Evolutionary conservation across 1,140 invertebrate genomes (phyloP).

Genomic region (Lordiphosa stackelbergi): DNA sequence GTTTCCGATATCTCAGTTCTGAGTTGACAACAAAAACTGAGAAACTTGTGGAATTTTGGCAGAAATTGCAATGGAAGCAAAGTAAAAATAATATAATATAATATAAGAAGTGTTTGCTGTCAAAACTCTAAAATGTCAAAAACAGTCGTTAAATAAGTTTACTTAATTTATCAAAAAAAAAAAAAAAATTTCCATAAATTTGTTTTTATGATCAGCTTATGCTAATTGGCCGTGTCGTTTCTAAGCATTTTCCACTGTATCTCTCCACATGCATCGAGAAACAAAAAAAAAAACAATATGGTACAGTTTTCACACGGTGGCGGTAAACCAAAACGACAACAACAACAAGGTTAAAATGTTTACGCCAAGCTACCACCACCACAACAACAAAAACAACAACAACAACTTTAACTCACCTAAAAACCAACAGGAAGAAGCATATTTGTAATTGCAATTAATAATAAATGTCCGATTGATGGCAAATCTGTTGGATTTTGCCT

Average conservation of each 20-base stretch:
- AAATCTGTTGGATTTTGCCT: slow-evolving; percentile 10
- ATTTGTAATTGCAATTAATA: slow-evolving; percentile 12
- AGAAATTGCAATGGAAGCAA: too few relatives aligned
- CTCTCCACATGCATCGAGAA: slow-evolving; percentile 6
- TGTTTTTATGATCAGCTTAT: too few relatives aligned
- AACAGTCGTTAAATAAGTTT: too few relatives aligned
- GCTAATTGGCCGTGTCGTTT: neutral
- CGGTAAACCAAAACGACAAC: slow-evolving; percentile 6
- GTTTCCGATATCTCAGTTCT: too few relatives aligned
- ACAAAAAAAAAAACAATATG: slow-evolving; percentile 45
- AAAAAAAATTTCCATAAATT: too few relatives aligned
- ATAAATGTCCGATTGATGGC: slow-evolving; percentile 2
- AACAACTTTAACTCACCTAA: slow-evolving; percentile 36
- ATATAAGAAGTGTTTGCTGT: too few relatives aligned
- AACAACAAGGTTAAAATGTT: slow-evolving; percentile 5
- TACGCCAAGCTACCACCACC: slow-evolving; percentile 19
- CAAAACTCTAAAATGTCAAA: too few relatives aligned
- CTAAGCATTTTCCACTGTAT: slow-evolving; percentile 10
- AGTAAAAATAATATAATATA: too few relatives aligned
- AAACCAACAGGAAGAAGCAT: slow-evolving; percentile 9
- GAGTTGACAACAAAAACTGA: too few relatives aligned
- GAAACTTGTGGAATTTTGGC: too few relatives aligned
- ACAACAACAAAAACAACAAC: slow-evolving; percentile 19
- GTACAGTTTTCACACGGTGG: slow-evolving; percentile 58
- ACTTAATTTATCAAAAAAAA: too few relatives aligned